A percentile compares a stretch with the other conserved stretches of the same genome.
phyloP scores from a whole-genome alignment of 2,113 vertebrate genomes.

The Amphiprion ocellaris region DNA sequence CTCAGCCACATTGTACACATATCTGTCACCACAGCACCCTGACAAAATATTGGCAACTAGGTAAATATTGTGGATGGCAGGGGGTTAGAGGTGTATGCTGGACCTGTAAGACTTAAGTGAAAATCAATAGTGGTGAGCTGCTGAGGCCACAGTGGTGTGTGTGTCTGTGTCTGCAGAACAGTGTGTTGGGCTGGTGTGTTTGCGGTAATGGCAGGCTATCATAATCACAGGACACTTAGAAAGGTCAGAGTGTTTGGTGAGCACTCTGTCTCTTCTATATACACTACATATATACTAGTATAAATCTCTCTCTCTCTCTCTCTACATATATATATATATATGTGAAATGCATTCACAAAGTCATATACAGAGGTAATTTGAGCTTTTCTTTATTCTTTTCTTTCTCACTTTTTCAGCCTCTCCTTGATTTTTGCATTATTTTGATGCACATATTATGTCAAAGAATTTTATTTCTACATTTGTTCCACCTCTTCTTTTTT shows the following conservation, averaged over 20 bases:
- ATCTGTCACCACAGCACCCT: conserved; percentile 63
- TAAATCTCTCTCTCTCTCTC: background rate
- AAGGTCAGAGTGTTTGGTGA: conserved; percentile 52
- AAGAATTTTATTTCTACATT: no score
- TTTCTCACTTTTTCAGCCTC: no score
- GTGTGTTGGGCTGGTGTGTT: conserved; percentile 60
- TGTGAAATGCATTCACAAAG: no score
- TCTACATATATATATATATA: background rate
- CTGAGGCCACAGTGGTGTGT: conserved; percentile 55
- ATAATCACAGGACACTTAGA: conserved; percentile 67
- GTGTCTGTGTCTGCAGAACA: conserved; percentile 42
- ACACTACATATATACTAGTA: background rate
- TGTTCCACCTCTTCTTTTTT: background rate
- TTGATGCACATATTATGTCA: no score
- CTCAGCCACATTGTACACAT: conserved; percentile 72
- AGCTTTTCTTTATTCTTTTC: no score
- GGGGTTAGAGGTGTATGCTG: conserved; percentile 74
- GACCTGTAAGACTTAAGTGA: conserved; percentile 82
- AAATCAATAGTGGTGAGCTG: conserved; percentile 81
- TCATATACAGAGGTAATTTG: no score
- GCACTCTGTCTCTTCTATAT: background rate
- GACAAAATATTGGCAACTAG: conserved; percentile 80
- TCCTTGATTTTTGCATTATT: no score
- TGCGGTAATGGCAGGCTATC: conserved; percentile 67
- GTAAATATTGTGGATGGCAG: conserved; percentile 80